phyloP scores from a whole-genome alignment of 2,888 invertebrate species.

The Antitype chi region DNA sequence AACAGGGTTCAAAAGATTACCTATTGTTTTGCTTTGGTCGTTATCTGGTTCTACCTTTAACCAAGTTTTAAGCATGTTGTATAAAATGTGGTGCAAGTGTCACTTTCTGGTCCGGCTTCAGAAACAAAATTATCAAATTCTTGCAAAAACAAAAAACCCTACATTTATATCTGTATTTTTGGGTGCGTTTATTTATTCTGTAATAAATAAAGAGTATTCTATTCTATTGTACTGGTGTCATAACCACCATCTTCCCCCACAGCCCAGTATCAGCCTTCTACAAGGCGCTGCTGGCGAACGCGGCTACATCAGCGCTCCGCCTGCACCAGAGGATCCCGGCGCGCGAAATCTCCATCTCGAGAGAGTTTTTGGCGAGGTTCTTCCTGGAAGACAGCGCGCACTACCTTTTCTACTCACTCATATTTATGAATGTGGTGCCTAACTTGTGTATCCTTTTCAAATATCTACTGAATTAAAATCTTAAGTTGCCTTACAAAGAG shows the following conservation, averaged over 20 bases:
- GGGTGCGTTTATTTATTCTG: background rate
- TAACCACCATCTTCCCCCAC: constrained; percentile 29
- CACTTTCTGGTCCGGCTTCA: background rate
- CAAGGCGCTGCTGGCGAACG: constrained; percentile 97
- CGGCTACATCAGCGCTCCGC: constrained; percentile 98
- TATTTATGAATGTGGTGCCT: constrained; percentile 97
- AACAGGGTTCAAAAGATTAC: background rate
- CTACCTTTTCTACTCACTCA: constrained; percentile 98
- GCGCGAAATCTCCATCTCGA: constrained; percentile 93
- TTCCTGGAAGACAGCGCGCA: constrained; percentile 98
- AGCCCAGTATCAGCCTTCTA: constrained; percentile 94
- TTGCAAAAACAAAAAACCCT: background rate
- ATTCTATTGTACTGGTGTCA: background rate
- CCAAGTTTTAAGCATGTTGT: background rate
- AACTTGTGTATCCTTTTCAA: constrained; percentile 95
- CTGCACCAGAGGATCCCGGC: constrained; percentile 97
- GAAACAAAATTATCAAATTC: background rate
- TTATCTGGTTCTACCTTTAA: background rate
- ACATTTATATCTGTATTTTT: background rate
- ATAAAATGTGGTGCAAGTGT: background rate
- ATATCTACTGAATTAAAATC: constrained; percentile 1
- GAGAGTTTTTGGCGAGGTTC: constrained; percentile 95
- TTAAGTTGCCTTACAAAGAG: too few relatives aligned
- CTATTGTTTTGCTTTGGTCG: background rate
- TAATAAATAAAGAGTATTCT: background rate